phyloP scores from a whole-genome alignment of 2,888 invertebrate species.

The Crematogaster levior region DNA sequence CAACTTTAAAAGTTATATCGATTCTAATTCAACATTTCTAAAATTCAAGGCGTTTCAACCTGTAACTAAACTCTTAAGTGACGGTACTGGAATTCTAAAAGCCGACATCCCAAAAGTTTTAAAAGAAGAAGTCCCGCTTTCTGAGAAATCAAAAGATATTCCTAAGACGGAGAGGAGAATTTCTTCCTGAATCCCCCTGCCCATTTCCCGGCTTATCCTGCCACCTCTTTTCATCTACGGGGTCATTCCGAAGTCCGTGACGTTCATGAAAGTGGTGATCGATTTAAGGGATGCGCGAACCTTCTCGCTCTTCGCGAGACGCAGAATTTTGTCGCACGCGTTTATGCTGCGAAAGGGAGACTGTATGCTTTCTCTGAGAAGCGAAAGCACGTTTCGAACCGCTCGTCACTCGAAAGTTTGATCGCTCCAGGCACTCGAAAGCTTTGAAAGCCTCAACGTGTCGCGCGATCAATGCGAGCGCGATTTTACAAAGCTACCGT shows the following conservation, averaged over 20 bases:
- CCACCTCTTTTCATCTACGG: not conserved
- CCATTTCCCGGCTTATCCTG: not conserved
- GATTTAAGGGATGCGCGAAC: conserved; percentile 15
- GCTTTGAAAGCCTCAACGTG: conserved; percentile 6
- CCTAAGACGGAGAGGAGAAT: not conserved
- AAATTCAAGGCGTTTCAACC: not conserved
- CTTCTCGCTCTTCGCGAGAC: not conserved
- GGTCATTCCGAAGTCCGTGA: conserved; percentile 10
- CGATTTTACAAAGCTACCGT: conserved; percentile 16
- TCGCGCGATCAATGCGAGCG: conserved; percentile 34
- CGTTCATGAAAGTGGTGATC: conserved; percentile 26
- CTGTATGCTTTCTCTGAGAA: conserved; percentile 2
- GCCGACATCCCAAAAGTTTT: conserved; percentile 1
- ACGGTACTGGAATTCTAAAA: not conserved
- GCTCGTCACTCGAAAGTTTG: conserved; percentile 32
- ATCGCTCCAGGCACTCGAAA: conserved; percentile 28
- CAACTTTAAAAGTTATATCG: not conserved
- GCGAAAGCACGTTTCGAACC: conserved; percentile 18
- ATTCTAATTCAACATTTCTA: not conserved
- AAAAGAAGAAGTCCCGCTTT: not conserved
- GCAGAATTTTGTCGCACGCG: not conserved
- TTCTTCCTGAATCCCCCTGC: not conserved
- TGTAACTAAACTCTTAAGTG: not conserved
- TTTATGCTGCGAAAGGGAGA: not conserved
- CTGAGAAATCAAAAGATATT: not conserved